Conservation (phyloP, 2,113 vertebrate species). For the Tachysurus fulvidraco region DNA sequence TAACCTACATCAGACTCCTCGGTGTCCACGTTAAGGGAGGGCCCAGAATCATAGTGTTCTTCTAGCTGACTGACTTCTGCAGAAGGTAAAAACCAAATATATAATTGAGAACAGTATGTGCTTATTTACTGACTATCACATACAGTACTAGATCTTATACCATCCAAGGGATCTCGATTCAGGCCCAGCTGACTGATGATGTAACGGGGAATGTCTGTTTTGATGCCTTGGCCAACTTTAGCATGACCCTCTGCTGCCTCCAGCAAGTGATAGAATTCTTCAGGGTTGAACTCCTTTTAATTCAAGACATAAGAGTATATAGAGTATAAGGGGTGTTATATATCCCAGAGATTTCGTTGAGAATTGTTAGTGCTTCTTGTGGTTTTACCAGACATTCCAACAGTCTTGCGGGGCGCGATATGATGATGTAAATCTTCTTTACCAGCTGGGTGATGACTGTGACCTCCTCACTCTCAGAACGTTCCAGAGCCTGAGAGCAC, state of each 20-base stretch:
- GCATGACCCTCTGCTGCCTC: slow-evolving; percentile 95
- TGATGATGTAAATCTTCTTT: slow-evolving; percentile 92
- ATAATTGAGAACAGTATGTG: background rate
- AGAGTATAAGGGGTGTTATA: background rate
- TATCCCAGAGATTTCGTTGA: background rate
- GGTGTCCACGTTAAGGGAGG: slow-evolving; percentile 70
- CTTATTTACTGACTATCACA: background rate
- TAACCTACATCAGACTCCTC: slow-evolving; percentile 77
- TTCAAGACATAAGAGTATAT: background rate
- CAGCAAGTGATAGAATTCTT: slow-evolving; percentile 94
- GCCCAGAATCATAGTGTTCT: slow-evolving; percentile 78
- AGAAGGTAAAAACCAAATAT: slow-evolving; percentile 23
- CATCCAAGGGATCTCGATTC: slow-evolving; percentile 85
- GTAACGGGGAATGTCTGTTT: slow-evolving; percentile 91
- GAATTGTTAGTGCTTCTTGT: background rate
- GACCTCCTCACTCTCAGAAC: slow-evolving; percentile 93
- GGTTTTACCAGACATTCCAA: slow-evolving; percentile 90
- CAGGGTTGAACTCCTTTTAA: slow-evolving; percentile 90
- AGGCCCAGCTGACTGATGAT: slow-evolving; percentile 96
- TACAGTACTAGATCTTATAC: slow-evolving; percentile 62
- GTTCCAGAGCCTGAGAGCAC: slow-evolving; percentile 82
- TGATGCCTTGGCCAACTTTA: slow-evolving; percentile 90
- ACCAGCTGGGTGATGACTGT: slow-evolving; percentile 85
- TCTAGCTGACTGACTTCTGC: slow-evolving; percentile 90
- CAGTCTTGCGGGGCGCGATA: slow-evolving; percentile 90